Evolutionary conservation across 2,797 vertebrate genomes (phyloP).

Genomic region (Coranthus polyacanthus): DNA sequence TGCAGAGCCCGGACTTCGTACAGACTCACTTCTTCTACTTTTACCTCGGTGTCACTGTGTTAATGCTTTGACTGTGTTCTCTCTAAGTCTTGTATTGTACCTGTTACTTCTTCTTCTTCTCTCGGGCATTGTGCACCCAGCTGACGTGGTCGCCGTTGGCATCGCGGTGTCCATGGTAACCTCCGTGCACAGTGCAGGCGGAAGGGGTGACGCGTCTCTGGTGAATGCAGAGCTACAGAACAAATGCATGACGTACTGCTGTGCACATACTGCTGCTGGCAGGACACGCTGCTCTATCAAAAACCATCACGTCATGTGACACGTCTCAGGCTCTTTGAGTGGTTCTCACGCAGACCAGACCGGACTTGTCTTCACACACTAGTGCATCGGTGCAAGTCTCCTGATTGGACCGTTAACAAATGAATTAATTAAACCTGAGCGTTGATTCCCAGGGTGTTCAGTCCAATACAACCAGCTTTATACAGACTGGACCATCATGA

Average conservation of each 20-base stretch:
- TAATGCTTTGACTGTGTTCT: constrained; percentile 13
- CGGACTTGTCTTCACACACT: too few relatives aligned
- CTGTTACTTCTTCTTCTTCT: constrained; percentile 6
- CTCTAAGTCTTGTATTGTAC: constrained; percentile 2
- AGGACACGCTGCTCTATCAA: neutral
- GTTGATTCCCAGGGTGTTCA: too few relatives aligned
- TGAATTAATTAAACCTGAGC: too few relatives aligned
- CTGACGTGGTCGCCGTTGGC: constrained; percentile 58
- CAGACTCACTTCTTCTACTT: too few relatives aligned
- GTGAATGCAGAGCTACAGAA: constrained; percentile 13
- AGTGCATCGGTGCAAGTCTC: too few relatives aligned
- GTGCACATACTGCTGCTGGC: constrained; percentile 13
- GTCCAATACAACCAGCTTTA: too few relatives aligned
- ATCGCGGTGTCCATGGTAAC: constrained; percentile 64
- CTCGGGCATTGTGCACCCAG: constrained; percentile 40
- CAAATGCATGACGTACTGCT: neutral
- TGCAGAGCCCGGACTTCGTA: too few relatives aligned
- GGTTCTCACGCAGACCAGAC: too few relatives aligned
- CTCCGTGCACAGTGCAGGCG: constrained; percentile 26
- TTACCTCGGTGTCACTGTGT: too few relatives aligned
- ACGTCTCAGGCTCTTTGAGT: neutral
- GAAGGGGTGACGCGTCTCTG: constrained; percentile 31
- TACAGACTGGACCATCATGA: too few relatives aligned
- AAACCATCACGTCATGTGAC: neutral
- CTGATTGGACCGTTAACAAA: too few relatives aligned